phyloP scores from a whole-genome alignment of 2,113 vertebrate species.

The Prionailurus viverrinus region DNA sequence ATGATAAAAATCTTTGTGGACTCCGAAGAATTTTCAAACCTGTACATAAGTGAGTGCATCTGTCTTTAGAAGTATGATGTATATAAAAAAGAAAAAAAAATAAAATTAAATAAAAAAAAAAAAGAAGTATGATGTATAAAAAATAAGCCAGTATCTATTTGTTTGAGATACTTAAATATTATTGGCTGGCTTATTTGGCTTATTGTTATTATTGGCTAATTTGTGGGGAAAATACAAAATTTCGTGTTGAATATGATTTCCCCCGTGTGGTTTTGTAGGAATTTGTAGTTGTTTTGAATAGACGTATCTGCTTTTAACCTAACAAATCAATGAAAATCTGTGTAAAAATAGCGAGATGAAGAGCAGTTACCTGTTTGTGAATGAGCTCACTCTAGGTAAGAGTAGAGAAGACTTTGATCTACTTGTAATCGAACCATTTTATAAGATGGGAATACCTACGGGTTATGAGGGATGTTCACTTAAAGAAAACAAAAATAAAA shows the following conservation, averaged over 20 bases:
- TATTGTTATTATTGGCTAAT: neutral
- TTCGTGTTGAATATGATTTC: constrained; percentile 13
- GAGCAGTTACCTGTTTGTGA: neutral
- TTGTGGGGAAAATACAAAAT: constrained; percentile 6
- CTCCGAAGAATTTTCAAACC: constrained; percentile 1
- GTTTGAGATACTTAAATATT: neutral
- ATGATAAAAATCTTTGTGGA: constrained; percentile 9
- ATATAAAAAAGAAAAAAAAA: neutral
- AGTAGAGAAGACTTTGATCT: constrained; percentile 31
- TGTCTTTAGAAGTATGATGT: neutral
- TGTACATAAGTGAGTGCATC: neutral
- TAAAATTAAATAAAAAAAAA: no score
- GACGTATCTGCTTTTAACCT: neutral
- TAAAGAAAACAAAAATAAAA: neutral
- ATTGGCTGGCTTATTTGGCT: constrained; percentile 35
- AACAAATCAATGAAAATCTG: neutral
- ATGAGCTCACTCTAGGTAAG: neutral
- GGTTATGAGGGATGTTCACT: neutral
- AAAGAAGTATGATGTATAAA: neutral
- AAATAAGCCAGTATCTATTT: constrained; percentile 18
- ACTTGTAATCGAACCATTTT: neutral
- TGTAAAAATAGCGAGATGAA: neutral
- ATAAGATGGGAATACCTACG: neutral
- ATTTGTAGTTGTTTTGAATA: constrained; percentile 29
- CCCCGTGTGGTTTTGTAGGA: neutral